These are phyloP conservation scores for Hemicordylus capensis DNA, from an alignment of 2,113 vertebrate genomes.

Conservation along the genomic window DNA sequence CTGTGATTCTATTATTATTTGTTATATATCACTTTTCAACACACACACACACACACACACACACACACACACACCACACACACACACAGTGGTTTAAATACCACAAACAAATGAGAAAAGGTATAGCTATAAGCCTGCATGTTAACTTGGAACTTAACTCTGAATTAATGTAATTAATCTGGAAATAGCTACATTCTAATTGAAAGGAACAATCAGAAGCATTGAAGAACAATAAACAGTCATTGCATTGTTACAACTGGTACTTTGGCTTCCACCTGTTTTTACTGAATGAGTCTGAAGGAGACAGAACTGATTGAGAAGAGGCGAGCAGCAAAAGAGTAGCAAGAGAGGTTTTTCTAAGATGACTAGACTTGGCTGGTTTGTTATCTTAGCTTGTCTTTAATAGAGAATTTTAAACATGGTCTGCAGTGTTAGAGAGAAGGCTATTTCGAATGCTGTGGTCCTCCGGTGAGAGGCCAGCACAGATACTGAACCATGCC, in stretches of 20 bases:
- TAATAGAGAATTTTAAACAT: too few relatives aligned
- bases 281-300: neutral
- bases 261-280: neutral
- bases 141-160: neutral
- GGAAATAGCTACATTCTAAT: neutral
- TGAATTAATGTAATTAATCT: neutral
- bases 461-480: too few relatives aligned
- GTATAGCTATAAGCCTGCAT: neutral
- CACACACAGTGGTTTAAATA: too few relatives aligned
- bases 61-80: too few relatives aligned
- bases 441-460: too few relatives aligned
- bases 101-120: too few relatives aligned
- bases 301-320: neutral
- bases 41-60: too few relatives aligned
- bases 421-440: too few relatives aligned
- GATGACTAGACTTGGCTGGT: neutral
- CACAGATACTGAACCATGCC: too few relatives aligned
- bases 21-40: too few relatives aligned
- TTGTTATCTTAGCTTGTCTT: neutral
- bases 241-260: neutral
- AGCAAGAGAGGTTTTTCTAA: neutral
- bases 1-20: too few relatives aligned
- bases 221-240: neutral
- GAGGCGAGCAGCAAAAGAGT: neutral
- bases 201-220: neutral